Percentiles rank a stretch among this genome's conserved stretches.
Conservation (phyloP, 1,140 invertebrate species). For the Sinella curviseta region DNA sequence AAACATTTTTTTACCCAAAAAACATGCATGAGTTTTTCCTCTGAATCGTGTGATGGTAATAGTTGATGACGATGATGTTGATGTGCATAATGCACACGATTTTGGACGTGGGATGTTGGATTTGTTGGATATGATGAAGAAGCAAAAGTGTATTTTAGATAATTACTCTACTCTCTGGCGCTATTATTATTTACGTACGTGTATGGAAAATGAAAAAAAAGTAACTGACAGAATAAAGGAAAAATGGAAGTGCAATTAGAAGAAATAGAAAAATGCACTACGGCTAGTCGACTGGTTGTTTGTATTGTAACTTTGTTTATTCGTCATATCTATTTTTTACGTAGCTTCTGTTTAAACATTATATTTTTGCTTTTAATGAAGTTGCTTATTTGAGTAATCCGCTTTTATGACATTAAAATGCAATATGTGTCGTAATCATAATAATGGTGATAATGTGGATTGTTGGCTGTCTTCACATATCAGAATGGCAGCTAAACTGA, state of each 20-base stretch:
- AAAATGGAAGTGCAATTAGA: too few species aligned
- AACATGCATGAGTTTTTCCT: not conserved
- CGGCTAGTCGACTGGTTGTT: too few species aligned
- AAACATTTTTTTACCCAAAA: not conserved
- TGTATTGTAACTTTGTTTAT: not conserved
- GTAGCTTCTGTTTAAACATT: not conserved
- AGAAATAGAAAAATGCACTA: too few species aligned
- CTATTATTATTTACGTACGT: too few species aligned
- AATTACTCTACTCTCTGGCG: too few species aligned
- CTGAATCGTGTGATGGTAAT: not conserved
- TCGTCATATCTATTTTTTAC: not conserved
- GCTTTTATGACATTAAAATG: not conserved
- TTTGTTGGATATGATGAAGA: too few species aligned
- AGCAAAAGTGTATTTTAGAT: too few species aligned
- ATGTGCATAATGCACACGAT: not conserved
- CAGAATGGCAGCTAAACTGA: not conserved
- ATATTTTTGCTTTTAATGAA: not conserved
- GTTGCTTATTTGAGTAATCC: not conserved
- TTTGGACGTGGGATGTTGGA: too few species aligned
- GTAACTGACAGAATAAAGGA: too few species aligned
- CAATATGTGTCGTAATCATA: not conserved
- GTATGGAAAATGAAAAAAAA: too few species aligned
- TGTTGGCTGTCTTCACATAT: not conserved
- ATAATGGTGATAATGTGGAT: not conserved
- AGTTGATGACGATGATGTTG: not conserved